These are phyloP conservation scores for Heliconius eleuchia DNA, from an alignment of 1,140 invertebrate species.

Conservation along the genomic window DNA sequence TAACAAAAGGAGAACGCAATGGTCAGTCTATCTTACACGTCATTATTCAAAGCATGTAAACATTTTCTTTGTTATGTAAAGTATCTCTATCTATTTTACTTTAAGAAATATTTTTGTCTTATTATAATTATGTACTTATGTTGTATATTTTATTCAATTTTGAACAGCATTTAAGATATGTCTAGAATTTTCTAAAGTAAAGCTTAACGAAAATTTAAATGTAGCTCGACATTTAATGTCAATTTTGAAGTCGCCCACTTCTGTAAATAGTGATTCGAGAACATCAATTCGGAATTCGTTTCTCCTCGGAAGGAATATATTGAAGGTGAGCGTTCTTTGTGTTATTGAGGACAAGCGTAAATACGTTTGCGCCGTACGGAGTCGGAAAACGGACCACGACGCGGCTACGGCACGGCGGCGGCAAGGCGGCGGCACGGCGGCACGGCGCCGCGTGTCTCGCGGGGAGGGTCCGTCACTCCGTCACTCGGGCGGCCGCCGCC, in stretches of 20 bases:
- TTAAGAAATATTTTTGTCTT: background rate
- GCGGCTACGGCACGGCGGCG: constrained; percentile 38
- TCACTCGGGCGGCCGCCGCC: constrained; percentile 72
- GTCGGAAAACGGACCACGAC: background rate
- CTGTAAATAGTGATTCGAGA: constrained; percentile 49
- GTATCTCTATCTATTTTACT: too few relatives aligned
- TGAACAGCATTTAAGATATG: background rate
- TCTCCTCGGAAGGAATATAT: constrained; percentile 53
- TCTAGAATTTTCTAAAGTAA: background rate
- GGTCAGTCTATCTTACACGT: constrained; percentile 39
- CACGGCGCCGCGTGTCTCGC: constrained; percentile 46
- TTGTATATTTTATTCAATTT: background rate
- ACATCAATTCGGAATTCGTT: constrained; percentile 51
- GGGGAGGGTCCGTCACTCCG: constrained; percentile 52
- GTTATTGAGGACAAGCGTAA: constrained; percentile 58
- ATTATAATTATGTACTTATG: background rate
- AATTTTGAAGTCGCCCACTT: background rate
- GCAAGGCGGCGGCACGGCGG: constrained; percentile 43
- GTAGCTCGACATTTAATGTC: background rate
- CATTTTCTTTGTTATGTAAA: background rate
- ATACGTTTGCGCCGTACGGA: constrained; percentile 56
- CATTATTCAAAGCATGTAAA: background rate
- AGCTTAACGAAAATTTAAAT: constrained; percentile 23
- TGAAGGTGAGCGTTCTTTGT: constrained; percentile 52
- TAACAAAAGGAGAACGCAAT: constrained; percentile 62